These are phyloP conservation scores for Parazoanthus darwini DNA, from an alignment of 92 coral and sea anemone genomes.

Conservation along the genomic window DNA sequence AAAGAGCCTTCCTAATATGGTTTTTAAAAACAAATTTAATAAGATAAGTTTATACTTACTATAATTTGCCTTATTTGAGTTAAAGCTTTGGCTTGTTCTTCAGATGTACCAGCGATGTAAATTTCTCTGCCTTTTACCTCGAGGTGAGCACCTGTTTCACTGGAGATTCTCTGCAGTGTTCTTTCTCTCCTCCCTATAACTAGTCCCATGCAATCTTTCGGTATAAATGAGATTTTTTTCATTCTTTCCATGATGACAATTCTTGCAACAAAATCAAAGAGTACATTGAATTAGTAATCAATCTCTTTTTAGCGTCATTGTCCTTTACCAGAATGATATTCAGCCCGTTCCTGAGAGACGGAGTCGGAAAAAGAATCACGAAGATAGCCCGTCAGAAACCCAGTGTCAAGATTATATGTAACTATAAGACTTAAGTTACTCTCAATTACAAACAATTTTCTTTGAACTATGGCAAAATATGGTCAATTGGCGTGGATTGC, in stretches of 20 bases:
- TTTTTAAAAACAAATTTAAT: neutral
- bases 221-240: constrained; percentile 22
- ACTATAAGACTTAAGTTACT: neutral
- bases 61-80: neutral
- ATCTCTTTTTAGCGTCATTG: neutral
- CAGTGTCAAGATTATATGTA: neutral
- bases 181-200: neutral
- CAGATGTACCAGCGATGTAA: neutral
- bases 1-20: neutral
- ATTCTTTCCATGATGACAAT: neutral
- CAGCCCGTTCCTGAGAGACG: neutral
- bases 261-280: neutral
- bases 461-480: too few species aligned
- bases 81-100: neutral
- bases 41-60: constrained; percentile 7
- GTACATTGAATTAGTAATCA: neutral
- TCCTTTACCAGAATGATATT: neutral
- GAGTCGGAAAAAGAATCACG: neutral
- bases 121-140: neutral
- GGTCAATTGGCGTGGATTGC: too few species aligned
- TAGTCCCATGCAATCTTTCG: constrained; percentile 20
- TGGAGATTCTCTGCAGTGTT: constrained; percentile 1
- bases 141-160: constrained; percentile 3
- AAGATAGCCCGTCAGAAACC: neutral
- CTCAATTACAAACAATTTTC: too few species aligned